Evolutionary conservation across 2,888 invertebrate species (phyloP), one percentile per base, ranked within the genome.

Genomic region (Drosophila longiperda): DNA sequence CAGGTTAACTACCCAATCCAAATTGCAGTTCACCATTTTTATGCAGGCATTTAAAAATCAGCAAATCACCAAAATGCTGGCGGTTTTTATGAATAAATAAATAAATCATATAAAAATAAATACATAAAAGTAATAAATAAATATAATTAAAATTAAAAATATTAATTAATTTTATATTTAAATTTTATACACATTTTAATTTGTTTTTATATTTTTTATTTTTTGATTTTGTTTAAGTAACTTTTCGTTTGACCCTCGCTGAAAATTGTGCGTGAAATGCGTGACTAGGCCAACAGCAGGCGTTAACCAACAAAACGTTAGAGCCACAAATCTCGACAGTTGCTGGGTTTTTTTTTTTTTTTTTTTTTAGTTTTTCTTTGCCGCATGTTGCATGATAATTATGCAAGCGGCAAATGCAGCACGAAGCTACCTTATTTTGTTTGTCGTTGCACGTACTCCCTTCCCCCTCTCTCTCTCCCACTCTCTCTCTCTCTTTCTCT

Each of bases 371-470:
- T n/a, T 11, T 20, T 45, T 20, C 15, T 33, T n/a, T 60, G 61
- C 64, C 63, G 50, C 79, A 66, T 80, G 87, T 84, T 82, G 89
- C 83, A 89, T 89, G 89, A 81, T 87, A 87, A 84, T 84, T 84
- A 89, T 84, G 83, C 83, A 84, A 89, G 72, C 82, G 82, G 82
- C 76, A 61, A 26, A 45, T 74, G 82, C 85, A 73, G 52, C 57
- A 42, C 40, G 26, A 34, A 29, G 32, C 40, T 66, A 55, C 45
- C 40, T 52, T 58, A 58, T 33, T 66, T 59, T 66, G 80, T 40
- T 61, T 69, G 54, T 62, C 78, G n/a, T 49, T 66, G 73, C 86
- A 80, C 81, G 86, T 73, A 72, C 70, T 45, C 36, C 23, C 29
- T 32, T 32, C 17, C 49, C n/a, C n/a, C 9, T 23, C 9, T n/a